phyloP scores from a whole-genome alignment of 2,797 vertebrate species.

The Hyperoplus lanceolatus region DNA sequence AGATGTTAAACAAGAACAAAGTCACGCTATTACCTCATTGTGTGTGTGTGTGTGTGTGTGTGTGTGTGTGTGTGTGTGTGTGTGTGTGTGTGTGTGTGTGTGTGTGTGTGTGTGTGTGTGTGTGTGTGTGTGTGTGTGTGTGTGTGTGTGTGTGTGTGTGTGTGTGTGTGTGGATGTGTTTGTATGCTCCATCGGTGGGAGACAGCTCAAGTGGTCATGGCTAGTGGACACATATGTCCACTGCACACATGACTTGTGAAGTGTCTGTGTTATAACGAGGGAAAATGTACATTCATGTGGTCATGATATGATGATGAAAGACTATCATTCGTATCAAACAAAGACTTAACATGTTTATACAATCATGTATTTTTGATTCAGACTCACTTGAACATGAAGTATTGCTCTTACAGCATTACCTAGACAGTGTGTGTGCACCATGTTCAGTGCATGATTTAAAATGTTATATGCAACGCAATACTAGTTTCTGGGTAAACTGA shows the following conservation, averaged over 20 bases:
- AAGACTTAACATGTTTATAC: constrained; percentile 5
- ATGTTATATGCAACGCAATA: background rate
- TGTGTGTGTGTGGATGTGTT: constrained; percentile 19
- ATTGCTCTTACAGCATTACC: constrained; percentile 5
- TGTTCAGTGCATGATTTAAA: constrained; percentile 33
- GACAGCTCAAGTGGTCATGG: constrained; percentile 38
- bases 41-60: constrained; percentile 9
- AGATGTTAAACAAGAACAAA: constrained; percentile 61
- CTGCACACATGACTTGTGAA: constrained; percentile 31
- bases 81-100: background rate
- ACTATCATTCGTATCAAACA: background rate
- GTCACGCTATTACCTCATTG: constrained; percentile 33
- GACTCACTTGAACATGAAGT: constrained; percentile 12
- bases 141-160: constrained; percentile 1
- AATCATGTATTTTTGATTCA: constrained; percentile 23
- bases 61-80: background rate
- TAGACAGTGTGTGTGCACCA: background rate
- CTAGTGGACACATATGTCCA: constrained; percentile 34
- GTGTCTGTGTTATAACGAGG: constrained; percentile 14
- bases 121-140: background rate
- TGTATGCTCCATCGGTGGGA: constrained; percentile 18
- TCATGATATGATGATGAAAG: constrained; percentile 12
- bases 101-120: constrained; percentile 1
- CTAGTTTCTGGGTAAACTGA: background rate
- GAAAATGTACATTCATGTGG: constrained; percentile 18